Percentiles rank a stretch among this genome's conserved stretches.
Conservation (phyloP, 2,113 vertebrate species). For the Corythoichthys intestinalis region DNA sequence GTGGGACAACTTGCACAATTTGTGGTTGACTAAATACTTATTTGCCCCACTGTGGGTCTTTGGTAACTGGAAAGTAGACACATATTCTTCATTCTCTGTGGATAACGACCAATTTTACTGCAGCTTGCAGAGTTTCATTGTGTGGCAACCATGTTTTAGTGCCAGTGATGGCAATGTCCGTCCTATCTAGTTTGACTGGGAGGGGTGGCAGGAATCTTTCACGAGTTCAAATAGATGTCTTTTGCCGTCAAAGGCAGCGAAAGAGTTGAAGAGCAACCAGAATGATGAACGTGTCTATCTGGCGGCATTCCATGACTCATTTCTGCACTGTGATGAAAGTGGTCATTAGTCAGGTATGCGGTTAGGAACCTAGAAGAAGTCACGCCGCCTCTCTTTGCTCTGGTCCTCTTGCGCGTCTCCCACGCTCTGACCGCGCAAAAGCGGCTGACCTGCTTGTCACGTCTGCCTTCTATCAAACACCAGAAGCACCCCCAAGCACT, state of each 20-base stretch:
- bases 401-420: constrained; percentile 44
- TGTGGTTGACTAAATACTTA: too few species aligned
- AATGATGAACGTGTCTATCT: not conserved
- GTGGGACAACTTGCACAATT: too few species aligned
- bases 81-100: not conserved
- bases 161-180: too few species aligned
- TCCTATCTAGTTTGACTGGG: too few species aligned
- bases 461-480: constrained; percentile 50
- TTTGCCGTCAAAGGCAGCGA: not conserved
- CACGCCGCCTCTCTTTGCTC: constrained; percentile 36
- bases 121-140: not conserved
- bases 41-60: too few species aligned
- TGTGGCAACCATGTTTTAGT: not conserved
- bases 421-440: constrained; percentile 49
- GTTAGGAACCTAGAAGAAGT: constrained; percentile 43
- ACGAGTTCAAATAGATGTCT: not conserved
- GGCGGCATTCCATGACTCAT: not conserved
- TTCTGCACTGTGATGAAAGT: constrained; percentile 47
- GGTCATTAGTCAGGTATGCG: constrained; percentile 73
- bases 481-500: constrained; percentile 27
- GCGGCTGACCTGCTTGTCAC: constrained; percentile 63
- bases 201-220: too few species aligned
- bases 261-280: not conserved
- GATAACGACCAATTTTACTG: not conserved
- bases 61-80: too few species aligned